Evolutionary conservation across 2,888 invertebrate genomes (phyloP).

Genomic region (Caenorhabditis sp.): DNA sequence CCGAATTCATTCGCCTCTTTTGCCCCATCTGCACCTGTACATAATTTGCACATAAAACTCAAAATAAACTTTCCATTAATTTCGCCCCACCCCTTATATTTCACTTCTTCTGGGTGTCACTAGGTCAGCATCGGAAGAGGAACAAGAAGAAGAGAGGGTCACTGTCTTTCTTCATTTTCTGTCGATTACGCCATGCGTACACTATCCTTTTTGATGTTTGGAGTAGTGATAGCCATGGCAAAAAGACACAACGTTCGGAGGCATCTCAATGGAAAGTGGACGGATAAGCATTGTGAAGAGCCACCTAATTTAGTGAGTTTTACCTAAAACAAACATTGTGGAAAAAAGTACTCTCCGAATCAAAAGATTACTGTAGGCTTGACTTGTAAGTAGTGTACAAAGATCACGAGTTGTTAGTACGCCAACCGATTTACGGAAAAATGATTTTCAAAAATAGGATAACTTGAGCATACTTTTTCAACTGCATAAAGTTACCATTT

Average conservation of each 20-base stretch:
- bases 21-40: neutral
- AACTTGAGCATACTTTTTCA: no score
- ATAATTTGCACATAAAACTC: slow-evolving; percentile 34
- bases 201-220: slow-evolving; percentile 23
- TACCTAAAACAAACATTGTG: neutral
- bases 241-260: slow-evolving; percentile 50
- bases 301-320: slow-evolving; percentile 61
- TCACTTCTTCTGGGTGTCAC: slow-evolving; percentile 56
- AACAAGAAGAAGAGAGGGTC: slow-evolving; percentile 4
- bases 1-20: no score
- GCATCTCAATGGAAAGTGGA: slow-evolving; percentile 39
- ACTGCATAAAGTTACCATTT: no score
- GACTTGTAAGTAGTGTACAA: no score
- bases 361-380: neutral
- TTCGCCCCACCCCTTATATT: slow-evolving; percentile 23
- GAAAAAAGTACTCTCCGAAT: neutral
- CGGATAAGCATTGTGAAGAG: slow-evolving; percentile 59
- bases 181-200: slow-evolving; percentile 44
- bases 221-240: slow-evolving; percentile 10
- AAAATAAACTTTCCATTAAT: slow-evolving; percentile 22
- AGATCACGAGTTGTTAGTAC: no score
- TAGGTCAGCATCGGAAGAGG: slow-evolving; percentile 56
- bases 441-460: no score
- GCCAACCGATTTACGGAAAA: no score
- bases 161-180: slow-evolving; percentile 2